These are phyloP conservation scores for Leptocoma aspasia DNA, from an alignment of 2,113 vertebrate genomes.

Conservation along the genomic window DNA sequence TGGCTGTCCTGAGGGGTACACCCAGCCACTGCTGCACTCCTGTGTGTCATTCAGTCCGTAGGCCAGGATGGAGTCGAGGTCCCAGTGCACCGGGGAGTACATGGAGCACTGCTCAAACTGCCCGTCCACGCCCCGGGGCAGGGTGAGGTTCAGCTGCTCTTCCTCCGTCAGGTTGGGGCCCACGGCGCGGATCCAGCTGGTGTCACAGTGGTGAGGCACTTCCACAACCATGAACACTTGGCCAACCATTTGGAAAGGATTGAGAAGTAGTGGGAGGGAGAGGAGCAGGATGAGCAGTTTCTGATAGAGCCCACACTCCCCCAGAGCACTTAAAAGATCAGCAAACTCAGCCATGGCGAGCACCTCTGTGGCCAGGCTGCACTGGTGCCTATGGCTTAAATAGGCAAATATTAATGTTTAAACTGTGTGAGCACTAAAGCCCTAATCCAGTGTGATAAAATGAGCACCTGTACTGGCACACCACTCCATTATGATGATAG, in stretches of 20 bases:
- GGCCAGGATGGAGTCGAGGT: conserved; percentile 69
- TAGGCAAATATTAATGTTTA: conserved; percentile 51
- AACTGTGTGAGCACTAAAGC: neutral
- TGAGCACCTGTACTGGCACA: neutral
- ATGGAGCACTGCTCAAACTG: conserved; percentile 77
- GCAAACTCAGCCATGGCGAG: neutral
- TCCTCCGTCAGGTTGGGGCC: conserved; percentile 76
- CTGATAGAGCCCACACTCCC: conserved; percentile 84
- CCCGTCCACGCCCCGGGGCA: conserved; percentile 68
- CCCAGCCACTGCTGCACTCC: conserved; percentile 72
- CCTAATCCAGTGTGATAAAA: neutral
- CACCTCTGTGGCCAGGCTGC: neutral
- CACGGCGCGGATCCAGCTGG: conserved; percentile 76
- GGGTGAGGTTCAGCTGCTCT: conserved; percentile 73
- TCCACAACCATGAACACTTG: conserved; percentile 80
- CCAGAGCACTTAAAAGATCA: conserved; percentile 71
- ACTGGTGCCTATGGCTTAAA: neutral
- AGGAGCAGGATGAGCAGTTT: conserved; percentile 71
- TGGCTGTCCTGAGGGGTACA: conserved; percentile 61
- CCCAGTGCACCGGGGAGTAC: conserved; percentile 73
- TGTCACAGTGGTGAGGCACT: conserved; percentile 80
- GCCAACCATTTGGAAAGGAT: conserved; percentile 72
- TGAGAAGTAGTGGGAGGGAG: conserved; percentile 60
- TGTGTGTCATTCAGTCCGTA: conserved; percentile 76
- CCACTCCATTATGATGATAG: neutral